These are phyloP conservation scores for Tauraco erythrolophus DNA, from an alignment of 2,113 vertebrate species.

Conservation along the genomic window DNA sequence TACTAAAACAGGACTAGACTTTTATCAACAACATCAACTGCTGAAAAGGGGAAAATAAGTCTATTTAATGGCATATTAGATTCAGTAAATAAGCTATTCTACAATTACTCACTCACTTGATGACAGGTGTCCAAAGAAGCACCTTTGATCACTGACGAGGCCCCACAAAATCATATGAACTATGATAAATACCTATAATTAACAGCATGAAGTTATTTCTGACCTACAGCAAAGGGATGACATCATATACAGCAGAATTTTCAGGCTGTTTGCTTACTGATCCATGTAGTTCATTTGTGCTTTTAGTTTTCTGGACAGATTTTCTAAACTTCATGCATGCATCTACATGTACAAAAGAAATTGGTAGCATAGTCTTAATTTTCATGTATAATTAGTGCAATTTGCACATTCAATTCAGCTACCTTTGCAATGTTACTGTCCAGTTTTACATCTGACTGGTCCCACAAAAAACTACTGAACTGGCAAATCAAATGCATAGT, in stretches of 20 bases:
- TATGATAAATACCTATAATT: slow-evolving; percentile 74
- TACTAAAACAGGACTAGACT: slow-evolving; percentile 65
- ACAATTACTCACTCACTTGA: slow-evolving; percentile 69
- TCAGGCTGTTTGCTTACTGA: slow-evolving; percentile 39
- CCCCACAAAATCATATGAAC: slow-evolving; percentile 73
- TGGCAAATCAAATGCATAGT: neutral
- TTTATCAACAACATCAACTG: slow-evolving; percentile 68
- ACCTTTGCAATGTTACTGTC: neutral
- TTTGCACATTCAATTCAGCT: neutral
- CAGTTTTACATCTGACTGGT: neutral
- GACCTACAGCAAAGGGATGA: slow-evolving; percentile 68
- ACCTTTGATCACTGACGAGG: slow-evolving; percentile 79
- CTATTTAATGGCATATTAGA: slow-evolving; percentile 74
- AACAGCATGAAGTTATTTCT: slow-evolving; percentile 62
- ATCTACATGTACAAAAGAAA: slow-evolving; percentile 4
- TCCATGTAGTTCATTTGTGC: neutral
- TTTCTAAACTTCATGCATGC: neutral
- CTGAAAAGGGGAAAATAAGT: slow-evolving; percentile 68
- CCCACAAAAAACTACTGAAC: neutral
- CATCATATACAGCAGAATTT: slow-evolving; percentile 66
- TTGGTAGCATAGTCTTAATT: neutral
- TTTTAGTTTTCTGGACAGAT: slow-evolving; percentile 3
- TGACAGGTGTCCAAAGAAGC: slow-evolving; percentile 73
- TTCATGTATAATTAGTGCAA: slow-evolving; percentile 6
- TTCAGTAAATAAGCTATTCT: slow-evolving; percentile 77